Evolutionary conservation across 2,888 invertebrate species (phyloP).

Genomic region (Tinea semifulvella): DNA sequence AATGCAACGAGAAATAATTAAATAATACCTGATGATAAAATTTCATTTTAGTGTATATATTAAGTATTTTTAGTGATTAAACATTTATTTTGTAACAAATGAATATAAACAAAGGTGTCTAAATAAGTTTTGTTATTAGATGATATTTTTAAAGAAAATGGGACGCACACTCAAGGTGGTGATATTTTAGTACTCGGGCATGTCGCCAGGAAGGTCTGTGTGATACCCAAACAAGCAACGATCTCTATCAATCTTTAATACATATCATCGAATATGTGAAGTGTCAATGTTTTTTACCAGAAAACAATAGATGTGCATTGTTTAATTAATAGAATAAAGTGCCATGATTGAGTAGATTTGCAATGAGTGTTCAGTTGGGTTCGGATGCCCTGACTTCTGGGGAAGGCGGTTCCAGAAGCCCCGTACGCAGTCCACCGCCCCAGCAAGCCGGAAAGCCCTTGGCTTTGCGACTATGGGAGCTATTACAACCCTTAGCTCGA

Average conservation of each 20-base stretch:
- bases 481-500: conserved; percentile 52
- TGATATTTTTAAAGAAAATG: conserved; percentile 4
- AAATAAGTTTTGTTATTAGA: background rate
- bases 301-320: conserved; percentile 16
- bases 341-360: conserved; percentile 16
- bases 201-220: conserved; percentile 31
- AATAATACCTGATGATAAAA: too few species aligned
- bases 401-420: background rate
- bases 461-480: conserved; percentile 49
- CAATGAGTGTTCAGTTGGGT: conserved; percentile 34
- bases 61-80: too few species aligned
- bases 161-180: conserved; percentile 33
- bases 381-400: conserved; percentile 28
- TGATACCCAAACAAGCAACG: conserved; percentile 2
- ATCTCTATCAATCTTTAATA: conserved; percentile 7
- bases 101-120: background rate
- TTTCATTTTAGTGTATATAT: too few species aligned
- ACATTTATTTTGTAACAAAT: background rate
- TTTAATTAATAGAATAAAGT: background rate
- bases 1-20: background rate
- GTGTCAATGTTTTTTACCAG: conserved; percentile 15
- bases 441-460: conserved; percentile 38
- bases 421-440: background rate
- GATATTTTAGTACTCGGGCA: conserved; percentile 55
- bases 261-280: conserved; percentile 11